Percentiles rank a stretch among this genome's conserved stretches.
phyloP scores from a whole-genome alignment of 2,888 invertebrate genomes.

The Athetis lepigone region DNA sequence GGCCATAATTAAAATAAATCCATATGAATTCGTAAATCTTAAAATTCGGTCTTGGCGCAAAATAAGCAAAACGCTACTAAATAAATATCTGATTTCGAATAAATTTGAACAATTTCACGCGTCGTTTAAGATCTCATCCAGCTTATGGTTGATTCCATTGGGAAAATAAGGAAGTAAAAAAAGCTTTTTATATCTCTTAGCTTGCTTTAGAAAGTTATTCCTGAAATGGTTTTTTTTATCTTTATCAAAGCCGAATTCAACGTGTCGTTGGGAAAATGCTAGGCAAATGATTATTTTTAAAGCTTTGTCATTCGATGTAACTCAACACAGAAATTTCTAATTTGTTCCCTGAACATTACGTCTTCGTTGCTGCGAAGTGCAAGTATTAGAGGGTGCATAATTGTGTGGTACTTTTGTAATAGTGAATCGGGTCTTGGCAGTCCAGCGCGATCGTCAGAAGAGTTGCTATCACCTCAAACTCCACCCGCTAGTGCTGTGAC shows the following conservation, averaged over 20 bases:
- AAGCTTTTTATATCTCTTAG: constrained; percentile 1
- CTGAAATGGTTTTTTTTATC: neutral
- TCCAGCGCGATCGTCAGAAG: constrained; percentile 84
- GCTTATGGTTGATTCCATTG: constrained; percentile 22
- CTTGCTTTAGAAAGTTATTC: neutral
- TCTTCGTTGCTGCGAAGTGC: neutral
- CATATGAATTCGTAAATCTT: constrained; percentile 1
- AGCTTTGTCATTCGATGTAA: neutral
- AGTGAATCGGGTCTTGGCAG: constrained; percentile 88
- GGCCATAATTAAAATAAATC: neutral
- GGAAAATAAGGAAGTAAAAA: constrained; percentile 7
- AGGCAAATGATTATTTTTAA: neutral
- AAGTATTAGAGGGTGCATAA: neutral
- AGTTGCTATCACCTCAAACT: constrained; percentile 82
- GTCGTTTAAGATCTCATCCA: constrained; percentile 38
- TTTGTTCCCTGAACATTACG: neutral
- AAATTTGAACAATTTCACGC: constrained; percentile 50
- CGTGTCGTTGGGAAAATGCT: too few relatives aligned
- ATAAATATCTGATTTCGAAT: constrained; percentile 40
- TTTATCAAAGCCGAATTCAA: neutral
- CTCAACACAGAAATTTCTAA: neutral
- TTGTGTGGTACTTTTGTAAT: constrained; percentile 24
- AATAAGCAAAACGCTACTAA: constrained; percentile 29
- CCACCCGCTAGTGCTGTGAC: constrained; percentile 75
- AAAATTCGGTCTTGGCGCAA: neutral